Evolutionary conservation across 2,888 invertebrate genomes (phyloP).

Genomic region (Agonopterix arenella): DNA sequence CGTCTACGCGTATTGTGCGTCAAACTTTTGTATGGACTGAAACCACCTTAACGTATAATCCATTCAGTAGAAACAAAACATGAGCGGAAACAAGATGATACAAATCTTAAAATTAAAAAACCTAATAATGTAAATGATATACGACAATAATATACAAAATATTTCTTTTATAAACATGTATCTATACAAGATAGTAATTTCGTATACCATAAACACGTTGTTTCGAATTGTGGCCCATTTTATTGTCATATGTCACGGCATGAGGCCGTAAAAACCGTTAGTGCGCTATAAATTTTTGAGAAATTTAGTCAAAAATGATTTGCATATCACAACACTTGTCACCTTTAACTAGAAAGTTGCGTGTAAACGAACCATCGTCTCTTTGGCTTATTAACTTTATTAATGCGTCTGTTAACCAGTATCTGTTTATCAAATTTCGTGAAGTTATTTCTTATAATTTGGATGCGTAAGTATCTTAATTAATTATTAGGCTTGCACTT

Average conservation of each 20-base stretch:
- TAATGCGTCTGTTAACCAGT: conserved; percentile 29
- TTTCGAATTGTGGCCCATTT: conserved; percentile 46
- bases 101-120: conserved; percentile 26
- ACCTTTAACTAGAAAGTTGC: conserved; percentile 43
- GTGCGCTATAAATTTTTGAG: conserved; percentile 46
- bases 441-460: conserved; percentile 17
- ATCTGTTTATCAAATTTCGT: conserved; percentile 38
- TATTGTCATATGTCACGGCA: conserved; percentile 66
- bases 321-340: conserved; percentile 61
- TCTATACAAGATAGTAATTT: conserved; percentile 44
- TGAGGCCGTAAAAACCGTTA: conserved; percentile 46
- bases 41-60: conserved; percentile 8
- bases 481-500: background rate
- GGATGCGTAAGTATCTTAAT: background rate
- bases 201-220: conserved; percentile 63
- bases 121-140: conserved; percentile 32
- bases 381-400: conserved; percentile 53
- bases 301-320: conserved; percentile 34
- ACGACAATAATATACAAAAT: conserved; percentile 42
- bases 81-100: conserved; percentile 14
- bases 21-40: no score
- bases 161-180: conserved; percentile 31
- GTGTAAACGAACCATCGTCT: conserved; percentile 48
- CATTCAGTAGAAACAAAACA: conserved; percentile 5
- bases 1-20: no score